Conservation (phyloP, 2,888 invertebrate genomes). For the Caenorhabditis japonica region DNA sequence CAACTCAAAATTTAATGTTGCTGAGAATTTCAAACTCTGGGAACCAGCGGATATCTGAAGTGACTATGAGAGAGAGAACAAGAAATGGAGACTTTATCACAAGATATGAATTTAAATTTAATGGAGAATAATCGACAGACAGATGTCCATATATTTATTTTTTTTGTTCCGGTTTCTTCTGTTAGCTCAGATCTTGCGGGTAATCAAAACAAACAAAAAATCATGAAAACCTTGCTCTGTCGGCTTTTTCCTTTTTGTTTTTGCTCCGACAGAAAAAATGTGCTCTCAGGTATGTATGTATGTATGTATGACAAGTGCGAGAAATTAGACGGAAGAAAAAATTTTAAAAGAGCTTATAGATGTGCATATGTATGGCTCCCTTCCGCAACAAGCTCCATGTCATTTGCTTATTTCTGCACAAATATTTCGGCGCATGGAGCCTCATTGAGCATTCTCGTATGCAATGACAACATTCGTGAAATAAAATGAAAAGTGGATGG, state of each 20-base stretch:
- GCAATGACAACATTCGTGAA: conserved; percentile 38
- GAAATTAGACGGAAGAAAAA: conserved; percentile 11
- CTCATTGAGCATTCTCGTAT: conserved; percentile 50
- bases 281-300: conserved; percentile 26
- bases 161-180: conserved; percentile 21
- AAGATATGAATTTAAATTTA: too few species aligned
- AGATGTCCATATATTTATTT: conserved; percentile 10
- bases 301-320: conserved; percentile 17
- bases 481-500: conserved; percentile 22
- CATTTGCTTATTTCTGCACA: conserved; percentile 47
- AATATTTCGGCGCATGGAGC: conserved; percentile 45
- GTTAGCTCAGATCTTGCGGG: conserved; percentile 37
- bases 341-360: conserved; percentile 31
- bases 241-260: not conserved
- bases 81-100: too few species aligned
- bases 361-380: conserved; percentile 17
- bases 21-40: conserved; percentile 39
- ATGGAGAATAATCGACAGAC: too few species aligned
- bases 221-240: too few species aligned
- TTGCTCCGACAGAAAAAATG: conserved; percentile 4
- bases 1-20: conserved; percentile 25
- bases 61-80: too few species aligned
- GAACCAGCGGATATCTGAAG: conserved; percentile 8
- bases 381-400: conserved; percentile 44
- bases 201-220: conserved; percentile 50